phyloP scores from a whole-genome alignment of 1,140 invertebrate genomes.

The Aphelinus atriplicis region DNA sequence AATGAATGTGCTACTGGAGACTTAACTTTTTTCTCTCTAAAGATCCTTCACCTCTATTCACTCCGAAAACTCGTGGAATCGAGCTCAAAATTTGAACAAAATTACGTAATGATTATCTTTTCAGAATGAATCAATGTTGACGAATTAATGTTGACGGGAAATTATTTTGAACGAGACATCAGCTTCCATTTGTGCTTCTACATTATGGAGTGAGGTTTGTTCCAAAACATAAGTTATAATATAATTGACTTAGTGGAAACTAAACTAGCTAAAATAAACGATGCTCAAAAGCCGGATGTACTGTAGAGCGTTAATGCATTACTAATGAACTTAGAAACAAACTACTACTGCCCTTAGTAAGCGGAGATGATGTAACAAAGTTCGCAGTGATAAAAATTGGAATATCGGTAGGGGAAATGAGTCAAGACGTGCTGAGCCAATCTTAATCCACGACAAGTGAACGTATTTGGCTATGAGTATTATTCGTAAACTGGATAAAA shows the following conservation, averaged over 20 bases:
- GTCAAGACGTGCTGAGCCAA: not conserved
- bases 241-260: not conserved
- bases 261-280: not conserved
- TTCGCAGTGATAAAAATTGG: too few species aligned
- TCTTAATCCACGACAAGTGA: constrained; percentile 22
- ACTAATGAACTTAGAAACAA: constrained; percentile 24
- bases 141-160: too few species aligned
- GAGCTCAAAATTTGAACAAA: not conserved
- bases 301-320: constrained; percentile 6
- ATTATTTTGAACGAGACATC: too few species aligned
- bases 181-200: too few species aligned
- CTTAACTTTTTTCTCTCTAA: not conserved
- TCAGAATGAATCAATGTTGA: too few species aligned
- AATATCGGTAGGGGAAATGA: too few species aligned
- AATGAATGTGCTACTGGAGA: not conserved
- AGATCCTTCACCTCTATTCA: not conserved
- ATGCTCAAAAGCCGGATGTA: constrained; percentile 8
- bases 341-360: too few species aligned
- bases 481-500: too few species aligned
- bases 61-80: constrained; percentile 4
- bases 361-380: too few species aligned
- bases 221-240: too few species aligned
- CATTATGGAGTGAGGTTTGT: too few species aligned
- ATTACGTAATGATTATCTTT: not conserved
- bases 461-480: not conserved